Evolutionary conservation across 1,140 invertebrate genomes (phyloP), one percentile per base, ranked within the genome.

Genomic region (Streblospio benedicti): DNA sequence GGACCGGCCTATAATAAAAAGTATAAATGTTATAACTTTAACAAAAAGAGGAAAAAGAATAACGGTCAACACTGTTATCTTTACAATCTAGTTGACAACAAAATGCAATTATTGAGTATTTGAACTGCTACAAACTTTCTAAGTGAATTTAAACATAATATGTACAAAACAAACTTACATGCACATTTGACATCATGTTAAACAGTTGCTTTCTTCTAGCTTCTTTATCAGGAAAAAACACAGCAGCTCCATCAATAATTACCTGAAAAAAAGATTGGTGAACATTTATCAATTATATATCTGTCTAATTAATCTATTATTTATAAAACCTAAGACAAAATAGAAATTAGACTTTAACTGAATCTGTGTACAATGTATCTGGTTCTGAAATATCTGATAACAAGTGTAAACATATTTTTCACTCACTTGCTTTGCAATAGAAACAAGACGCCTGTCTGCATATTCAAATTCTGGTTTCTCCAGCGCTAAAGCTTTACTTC

Each of bases 181-280:
- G 68, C 23, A 73, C 70, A 64, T 72, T 69, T 18, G 71, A 67
- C 66, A 77, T 72, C 68, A 76, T 68, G 38, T 57, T 59, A 57
- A 77, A 74, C 20, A 77, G 63, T 56, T 73, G 68, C 32, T 72
- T 66, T 51, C 72, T 66, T 59, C 75, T 71, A n/a, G 69, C 68
- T 47, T 74, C 69, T 57, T 77, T 76, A 60, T 76, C 71, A 45
- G 75, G 74, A 61, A 77, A 77, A 67, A 77, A 77, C 5, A 75
- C 67, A 14, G 72, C 70, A 54, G 74, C 74, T 54, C 75, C 75
- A 50, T 33, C 16, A 41, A 55, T 14, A 16, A 53, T n/a, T 2
- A 54, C 18, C 38, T n/a, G n/a, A 41, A 12, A 9, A 41, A n/a
- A 41, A 41, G n/a, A n/a, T 41, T 41, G n/a, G 35, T n/a, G n/a